phyloP scores from a whole-genome alignment of 2,888 invertebrate genomes.

The Strigamia crassipes region DNA sequence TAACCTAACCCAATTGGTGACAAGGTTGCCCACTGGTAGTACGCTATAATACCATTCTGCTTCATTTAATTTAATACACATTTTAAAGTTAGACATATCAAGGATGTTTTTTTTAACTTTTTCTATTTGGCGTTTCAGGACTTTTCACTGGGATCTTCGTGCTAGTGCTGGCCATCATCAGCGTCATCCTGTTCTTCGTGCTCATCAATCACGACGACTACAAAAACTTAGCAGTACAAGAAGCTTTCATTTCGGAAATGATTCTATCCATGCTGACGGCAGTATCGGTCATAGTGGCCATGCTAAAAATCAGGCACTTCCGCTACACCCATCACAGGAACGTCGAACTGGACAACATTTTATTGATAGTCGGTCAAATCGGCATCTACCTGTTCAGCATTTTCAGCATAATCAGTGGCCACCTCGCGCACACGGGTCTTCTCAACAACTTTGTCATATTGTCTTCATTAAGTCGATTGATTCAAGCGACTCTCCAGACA shows the following conservation, averaged over 20 bases:
- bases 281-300: constrained; percentile 82
- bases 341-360: constrained; percentile 84
- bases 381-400: constrained; percentile 93
- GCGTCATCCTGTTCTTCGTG: constrained; percentile 87
- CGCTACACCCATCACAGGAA: constrained; percentile 82
- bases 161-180: constrained; percentile 86
- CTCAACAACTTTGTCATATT: constrained; percentile 75
- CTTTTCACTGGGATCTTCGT: constrained; percentile 87
- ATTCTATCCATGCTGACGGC: constrained; percentile 84
- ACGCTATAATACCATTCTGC: no score
- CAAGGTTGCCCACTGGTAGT: no score
- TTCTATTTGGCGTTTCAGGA: no score
- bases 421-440: constrained; percentile 76
- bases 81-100: no score
- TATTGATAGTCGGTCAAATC: constrained; percentile 91
- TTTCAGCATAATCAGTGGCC: constrained; percentile 90
- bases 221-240: constrained; percentile 80
- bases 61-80: no score
- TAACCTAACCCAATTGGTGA: no score
- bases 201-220: constrained; percentile 73
- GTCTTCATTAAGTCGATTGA: constrained; percentile 80
- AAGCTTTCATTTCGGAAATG: constrained; percentile 87
- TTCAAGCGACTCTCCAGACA: constrained; percentile 70
- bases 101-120: no score
- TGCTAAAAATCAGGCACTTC: constrained; percentile 73